These are phyloP conservation scores for Simalia tracyae DNA, from an alignment of 2,797 vertebrate species.

Conservation along the genomic window DNA sequence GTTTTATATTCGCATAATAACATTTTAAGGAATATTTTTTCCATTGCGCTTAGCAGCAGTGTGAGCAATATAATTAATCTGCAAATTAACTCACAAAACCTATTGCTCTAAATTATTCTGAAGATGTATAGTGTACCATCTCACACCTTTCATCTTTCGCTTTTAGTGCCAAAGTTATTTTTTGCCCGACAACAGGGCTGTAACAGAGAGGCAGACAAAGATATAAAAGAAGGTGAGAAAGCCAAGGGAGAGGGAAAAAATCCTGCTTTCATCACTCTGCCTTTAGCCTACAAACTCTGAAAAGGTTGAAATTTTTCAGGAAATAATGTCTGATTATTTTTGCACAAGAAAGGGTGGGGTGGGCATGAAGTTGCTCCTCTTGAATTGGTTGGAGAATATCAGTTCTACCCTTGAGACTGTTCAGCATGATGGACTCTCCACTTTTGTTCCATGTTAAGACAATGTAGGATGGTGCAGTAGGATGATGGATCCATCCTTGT, in stretches of 20 bases:
- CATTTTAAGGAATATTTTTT: constrained; percentile 29
- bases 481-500: not conserved
- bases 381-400: not conserved
- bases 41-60: rapidly evolving
- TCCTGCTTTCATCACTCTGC: not conserved
- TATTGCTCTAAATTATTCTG: constrained; percentile 33
- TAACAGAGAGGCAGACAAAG: not conserved
- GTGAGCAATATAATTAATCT: constrained; percentile 26
- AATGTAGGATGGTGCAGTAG: not conserved
- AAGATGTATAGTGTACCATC: not conserved
- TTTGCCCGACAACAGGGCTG: too few relatives aligned
- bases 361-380: not conserved
- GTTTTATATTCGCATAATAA: constrained; percentile 1
- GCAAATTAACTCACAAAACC: constrained; percentile 31
- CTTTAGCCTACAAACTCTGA: not conserved
- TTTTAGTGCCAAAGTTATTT: constrained; percentile 13
- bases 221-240: not conserved
- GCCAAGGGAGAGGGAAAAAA: not conserved
- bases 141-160: constrained; percentile 19
- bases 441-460: not conserved
- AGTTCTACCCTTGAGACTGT: not conserved
- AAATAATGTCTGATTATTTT: not conserved
- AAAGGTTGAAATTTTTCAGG: not conserved
- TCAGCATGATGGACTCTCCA: not conserved
- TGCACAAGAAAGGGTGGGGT: not conserved